phyloP scores from a whole-genome alignment of 2,113 vertebrate species.

The Cebidichthys violaceus region DNA sequence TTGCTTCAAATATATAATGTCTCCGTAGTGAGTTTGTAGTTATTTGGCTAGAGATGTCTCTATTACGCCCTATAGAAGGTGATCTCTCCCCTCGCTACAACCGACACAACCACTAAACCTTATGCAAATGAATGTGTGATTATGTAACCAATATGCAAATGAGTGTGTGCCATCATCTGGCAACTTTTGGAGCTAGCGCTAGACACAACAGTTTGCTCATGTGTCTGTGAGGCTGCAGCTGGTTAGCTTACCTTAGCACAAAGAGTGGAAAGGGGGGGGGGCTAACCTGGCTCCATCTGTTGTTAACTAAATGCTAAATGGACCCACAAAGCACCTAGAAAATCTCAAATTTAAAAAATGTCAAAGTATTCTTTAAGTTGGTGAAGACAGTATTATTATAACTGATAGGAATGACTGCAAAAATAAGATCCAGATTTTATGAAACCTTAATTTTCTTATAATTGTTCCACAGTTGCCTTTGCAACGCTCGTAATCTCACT shows the following conservation, averaged over 20 bases:
- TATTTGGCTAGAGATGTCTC: too few species aligned
- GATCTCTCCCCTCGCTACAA: too few species aligned
- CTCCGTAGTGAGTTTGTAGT: too few species aligned
- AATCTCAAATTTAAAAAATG: background rate
- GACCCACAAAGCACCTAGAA: background rate
- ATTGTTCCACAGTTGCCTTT: background rate
- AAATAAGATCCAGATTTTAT: background rate
- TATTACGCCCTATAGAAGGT: too few species aligned
- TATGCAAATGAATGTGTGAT: too few species aligned
- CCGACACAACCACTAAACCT: too few species aligned
- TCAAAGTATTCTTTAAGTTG: background rate
- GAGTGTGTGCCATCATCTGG: too few species aligned
- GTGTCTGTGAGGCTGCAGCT: background rate
- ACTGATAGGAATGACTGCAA: background rate
- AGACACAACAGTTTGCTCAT: too few species aligned
- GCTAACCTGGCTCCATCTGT: background rate
- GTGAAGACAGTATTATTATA: background rate
- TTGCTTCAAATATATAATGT: too few species aligned
- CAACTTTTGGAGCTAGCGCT: too few species aligned
- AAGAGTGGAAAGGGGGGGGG: background rate
- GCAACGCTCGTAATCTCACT: background rate
- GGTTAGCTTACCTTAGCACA: conserved; percentile 5
- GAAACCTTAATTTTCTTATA: background rate
- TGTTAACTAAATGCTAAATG: background rate
- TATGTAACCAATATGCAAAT: too few species aligned